Conservation (phyloP, 2,797 vertebrate species). For the Acrossocheilus wenchowensis region DNA sequence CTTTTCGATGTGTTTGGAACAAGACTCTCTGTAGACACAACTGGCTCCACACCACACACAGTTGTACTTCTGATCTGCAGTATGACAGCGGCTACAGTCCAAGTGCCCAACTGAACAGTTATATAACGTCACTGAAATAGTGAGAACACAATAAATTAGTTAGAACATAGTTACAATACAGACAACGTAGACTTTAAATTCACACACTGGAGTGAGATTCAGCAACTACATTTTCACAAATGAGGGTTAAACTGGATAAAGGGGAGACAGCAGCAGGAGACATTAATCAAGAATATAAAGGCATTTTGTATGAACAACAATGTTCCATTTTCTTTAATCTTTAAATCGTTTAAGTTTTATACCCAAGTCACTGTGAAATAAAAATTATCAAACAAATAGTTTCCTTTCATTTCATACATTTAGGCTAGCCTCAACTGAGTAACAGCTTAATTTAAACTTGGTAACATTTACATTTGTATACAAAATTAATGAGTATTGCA, state of each 20-base stretch:
- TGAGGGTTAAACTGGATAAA: background rate
- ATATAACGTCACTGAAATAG: slow-evolving; percentile 87
- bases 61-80: slow-evolving; percentile 84
- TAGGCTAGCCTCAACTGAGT: background rate
- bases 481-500: background rate
- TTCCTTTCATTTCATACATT: background rate
- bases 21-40: slow-evolving; percentile 86
- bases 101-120: slow-evolving; percentile 92
- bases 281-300: slow-evolving; percentile 1
- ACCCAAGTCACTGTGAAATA: background rate
- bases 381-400: background rate
- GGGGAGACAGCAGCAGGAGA: background rate
- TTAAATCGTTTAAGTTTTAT: background rate
- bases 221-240: background rate
- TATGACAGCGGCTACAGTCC: slow-evolving; percentile 95
- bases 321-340: background rate
- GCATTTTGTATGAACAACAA: background rate
- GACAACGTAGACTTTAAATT: background rate
- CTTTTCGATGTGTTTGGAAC: slow-evolving; percentile 80
- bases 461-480: background rate
- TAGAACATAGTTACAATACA: background rate
- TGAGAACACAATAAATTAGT: background rate
- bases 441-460: background rate
- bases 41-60: slow-evolving; percentile 94
- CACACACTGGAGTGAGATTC: background rate